Percentiles rank a stretch among this genome's conserved stretches.
These are phyloP conservation scores for Sebastes wilsoni DNA, from an alignment of 2,797 vertebrate genomes.

Conservation along the genomic window DNA sequence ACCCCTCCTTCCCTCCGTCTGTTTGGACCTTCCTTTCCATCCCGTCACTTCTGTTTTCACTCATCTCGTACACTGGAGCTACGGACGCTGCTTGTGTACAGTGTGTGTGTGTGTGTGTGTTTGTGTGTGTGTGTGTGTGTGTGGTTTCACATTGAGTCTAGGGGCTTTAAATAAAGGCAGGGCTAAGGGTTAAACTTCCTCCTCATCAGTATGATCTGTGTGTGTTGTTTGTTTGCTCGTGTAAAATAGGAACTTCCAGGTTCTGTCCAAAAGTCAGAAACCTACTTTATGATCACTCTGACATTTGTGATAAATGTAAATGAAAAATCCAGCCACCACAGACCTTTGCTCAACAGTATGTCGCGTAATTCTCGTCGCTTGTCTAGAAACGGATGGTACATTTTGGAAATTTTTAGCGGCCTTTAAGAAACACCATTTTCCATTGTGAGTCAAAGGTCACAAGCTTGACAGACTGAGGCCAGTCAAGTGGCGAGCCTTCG, in stretches of 20 bases:
- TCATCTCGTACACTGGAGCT: constrained; percentile 64
- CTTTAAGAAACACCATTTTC: neutral
- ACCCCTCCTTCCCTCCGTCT: constrained; percentile 71
- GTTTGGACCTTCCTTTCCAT: constrained; percentile 56
- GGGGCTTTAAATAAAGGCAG: constrained; percentile 45
- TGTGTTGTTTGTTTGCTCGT: constrained; percentile 24
- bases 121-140: constrained; percentile 21
- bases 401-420: neutral
- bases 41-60: constrained; percentile 72
- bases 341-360: neutral
- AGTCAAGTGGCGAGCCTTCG: neutral
- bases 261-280: constrained; percentile 11
- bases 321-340: neutral
- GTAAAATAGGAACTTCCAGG: constrained; percentile 32
- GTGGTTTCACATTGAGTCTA: constrained; percentile 54
- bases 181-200: constrained; percentile 44
- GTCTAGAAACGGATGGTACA: neutral
- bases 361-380: neutral
- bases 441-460: neutral
- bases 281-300: neutral
- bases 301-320: neutral
- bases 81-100: constrained; percentile 6
- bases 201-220: constrained; percentile 22
- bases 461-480: neutral
- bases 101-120: constrained; percentile 11